Base-by-base conservation (phyloP, 2,888 invertebrate genomes). In the Pachliopta kotzebuea region DNA sequence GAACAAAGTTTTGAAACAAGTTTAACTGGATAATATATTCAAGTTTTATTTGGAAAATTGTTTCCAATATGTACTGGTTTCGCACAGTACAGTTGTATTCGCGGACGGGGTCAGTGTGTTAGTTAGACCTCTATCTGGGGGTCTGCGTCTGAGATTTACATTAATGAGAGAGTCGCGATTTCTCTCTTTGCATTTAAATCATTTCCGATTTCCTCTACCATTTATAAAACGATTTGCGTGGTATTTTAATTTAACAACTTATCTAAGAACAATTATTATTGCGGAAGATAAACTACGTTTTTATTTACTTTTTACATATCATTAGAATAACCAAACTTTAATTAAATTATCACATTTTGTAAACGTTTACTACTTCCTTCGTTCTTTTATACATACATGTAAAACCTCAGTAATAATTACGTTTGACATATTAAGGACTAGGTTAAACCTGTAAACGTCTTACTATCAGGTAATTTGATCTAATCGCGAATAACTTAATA, bases 81-180 rank as follows among this genome's bases (percentile, higher is more conserved):
- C 71, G n/a, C n/a, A 45, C 45, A 45, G n/a, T 66, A 72, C 76
- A 73, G 74, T 77, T 77, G 74, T 82, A 78, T 76, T 77, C 77
- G 71, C 71, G 67, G 70, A 73, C 72, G 77, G 80, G 89, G 89
- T 90, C 81, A 90, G 88, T 90, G 77, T 88, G 89, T 88, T 87
- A 65, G 89, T 87, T 87, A 65, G 83, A 77, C 77, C 76, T 75
- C 74, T 72, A 71, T 76, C 79, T 74, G 75, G 71, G 74, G 72
- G 72, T 72, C 71, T 70, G 70, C 75, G 74, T 76, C 70, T 74
- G 79, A 45, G 79, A 86, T 88, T 86, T 87, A 84, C 85, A 87
- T 86, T 87, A 86, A 84, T 80, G 84, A 84, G 82, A 76, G 77
- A 82, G 79, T 84, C 81, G 82, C 79, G 81, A 86, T 88, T 89